Percentiles rank a stretch among this genome's conserved stretches.
Evolutionary conservation across 1,140 invertebrate species (phyloP).

Genomic region (Battus philenor): DNA sequence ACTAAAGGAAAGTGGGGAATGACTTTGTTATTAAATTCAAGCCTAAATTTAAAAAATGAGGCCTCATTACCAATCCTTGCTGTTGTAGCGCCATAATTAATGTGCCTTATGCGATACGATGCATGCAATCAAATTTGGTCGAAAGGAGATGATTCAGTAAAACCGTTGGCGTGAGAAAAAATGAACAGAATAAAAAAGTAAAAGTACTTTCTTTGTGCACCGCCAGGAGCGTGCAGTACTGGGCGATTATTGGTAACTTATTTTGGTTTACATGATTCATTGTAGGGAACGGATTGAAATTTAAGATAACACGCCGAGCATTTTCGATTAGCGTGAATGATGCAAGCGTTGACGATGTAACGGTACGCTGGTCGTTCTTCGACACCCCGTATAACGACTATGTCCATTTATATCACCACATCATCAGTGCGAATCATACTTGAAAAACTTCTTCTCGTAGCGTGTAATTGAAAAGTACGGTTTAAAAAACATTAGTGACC

Average conservation of each 20-base stretch:
- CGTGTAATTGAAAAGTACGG: constrained; percentile 9
- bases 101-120: too few species aligned
- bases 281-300: constrained; percentile 52
- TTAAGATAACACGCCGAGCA: constrained; percentile 56
- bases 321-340: constrained; percentile 61
- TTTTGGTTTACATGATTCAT: constrained; percentile 56
- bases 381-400: constrained; percentile 8
- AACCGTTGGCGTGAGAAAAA: constrained; percentile 43
- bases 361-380: constrained; percentile 21
- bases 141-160: constrained; percentile 44
- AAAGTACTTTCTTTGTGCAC: constrained; percentile 65
- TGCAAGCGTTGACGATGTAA: constrained; percentile 44
- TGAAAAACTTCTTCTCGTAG: not conserved
- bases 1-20: too few species aligned
- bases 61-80: constrained; percentile 21
- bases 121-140: constrained; percentile 37
- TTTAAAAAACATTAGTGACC: constrained; percentile 1
- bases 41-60: constrained; percentile 36
- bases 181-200: constrained; percentile 55
- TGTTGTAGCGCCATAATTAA: constrained; percentile 64
- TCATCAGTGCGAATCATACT: constrained; percentile 7
- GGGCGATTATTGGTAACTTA: constrained; percentile 53
- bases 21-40: constrained; percentile 53
- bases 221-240: constrained; percentile 44
- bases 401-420: constrained; percentile 9